phyloP scores from a whole-genome alignment of 2,888 invertebrate genomes.

The Dolichopus griseipennis region DNA sequence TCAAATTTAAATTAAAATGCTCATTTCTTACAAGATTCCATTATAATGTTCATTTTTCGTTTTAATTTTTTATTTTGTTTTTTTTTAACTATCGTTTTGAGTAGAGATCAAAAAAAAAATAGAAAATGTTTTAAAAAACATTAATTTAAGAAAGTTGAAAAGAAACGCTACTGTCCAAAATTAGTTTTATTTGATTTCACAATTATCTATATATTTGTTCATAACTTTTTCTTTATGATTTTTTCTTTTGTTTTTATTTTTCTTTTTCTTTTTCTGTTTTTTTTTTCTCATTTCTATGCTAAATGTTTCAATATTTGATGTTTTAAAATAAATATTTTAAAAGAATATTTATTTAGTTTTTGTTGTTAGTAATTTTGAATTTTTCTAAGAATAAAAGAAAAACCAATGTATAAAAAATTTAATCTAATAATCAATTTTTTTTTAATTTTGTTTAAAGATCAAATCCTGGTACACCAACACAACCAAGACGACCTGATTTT shows the following conservation, averaged over 20 bases:
- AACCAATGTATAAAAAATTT: background rate
- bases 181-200: background rate
- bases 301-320: slow-evolving; percentile 6
- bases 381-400: background rate
- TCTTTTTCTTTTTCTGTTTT: background rate
- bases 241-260: background rate
- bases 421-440: background rate
- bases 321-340: background rate
- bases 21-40: too few species aligned
- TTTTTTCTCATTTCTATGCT: background rate
- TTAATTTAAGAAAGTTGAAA: background rate
- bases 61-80: too few species aligned
- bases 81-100: too few species aligned
- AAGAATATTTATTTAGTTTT: background rate
- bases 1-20: too few species aligned
- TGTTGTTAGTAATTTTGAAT: background rate
- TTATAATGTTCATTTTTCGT: too few species aligned
- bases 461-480: slow-evolving; percentile 85
- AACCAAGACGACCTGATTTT: slow-evolving; percentile 80
- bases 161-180: background rate
- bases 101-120: too few species aligned
- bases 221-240: background rate
- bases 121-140: background rate
- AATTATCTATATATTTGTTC: background rate
- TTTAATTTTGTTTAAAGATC: slow-evolving; percentile 51